Evolutionary conservation across 2,113 vertebrate genomes (phyloP), one percentile per base, ranked within the genome.

Genomic region (Chaetura pelagica): DNA sequence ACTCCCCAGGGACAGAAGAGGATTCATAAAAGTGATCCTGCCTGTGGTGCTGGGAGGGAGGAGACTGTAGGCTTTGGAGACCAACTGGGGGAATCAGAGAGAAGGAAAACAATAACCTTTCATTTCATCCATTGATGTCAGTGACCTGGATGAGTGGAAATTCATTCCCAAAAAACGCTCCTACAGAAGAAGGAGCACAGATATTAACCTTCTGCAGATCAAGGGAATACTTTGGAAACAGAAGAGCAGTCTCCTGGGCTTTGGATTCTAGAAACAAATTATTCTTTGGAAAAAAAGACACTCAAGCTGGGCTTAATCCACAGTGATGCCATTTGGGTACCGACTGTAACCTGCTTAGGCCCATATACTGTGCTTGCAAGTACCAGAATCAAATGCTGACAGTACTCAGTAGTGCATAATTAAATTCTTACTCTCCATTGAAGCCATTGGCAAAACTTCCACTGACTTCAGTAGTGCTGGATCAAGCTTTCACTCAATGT

Each of bases 361-460:
- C 74, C 61, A 44, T 84, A 75, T 80, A 48, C 49, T 84, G 40
- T 52, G 30, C 71, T 93, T 96, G 52, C 32, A 87, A 83, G 76
- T 64, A 80, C 44, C 35, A 30, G 67, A 95, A 93, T 94, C 67
- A 91, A 87, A 90, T 64, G 48, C 59, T 88, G 59, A 83, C 48
- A 35, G 68, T 79, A 85, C 23, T 83, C 23, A 69, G 51, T 71
- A 61, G 71, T 40, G 59, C 21, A 29, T 75, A 93, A 93, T 84
- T 86, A 81, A 90, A 88, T 85, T 80, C 64, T 86, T 80, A 71
- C 63, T 93, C 68, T 62, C 49, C 9, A 7, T 46, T 94, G 79
- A 94, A 94, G 57, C 58, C 8, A 57, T 4, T 93, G 90, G 82
- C 63, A 94, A 73, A 95, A 85, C n/a, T 90, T 92, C 49, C 54